Conservation (phyloP, 2,888 invertebrate genomes). For the Leptopilina myrica region DNA sequence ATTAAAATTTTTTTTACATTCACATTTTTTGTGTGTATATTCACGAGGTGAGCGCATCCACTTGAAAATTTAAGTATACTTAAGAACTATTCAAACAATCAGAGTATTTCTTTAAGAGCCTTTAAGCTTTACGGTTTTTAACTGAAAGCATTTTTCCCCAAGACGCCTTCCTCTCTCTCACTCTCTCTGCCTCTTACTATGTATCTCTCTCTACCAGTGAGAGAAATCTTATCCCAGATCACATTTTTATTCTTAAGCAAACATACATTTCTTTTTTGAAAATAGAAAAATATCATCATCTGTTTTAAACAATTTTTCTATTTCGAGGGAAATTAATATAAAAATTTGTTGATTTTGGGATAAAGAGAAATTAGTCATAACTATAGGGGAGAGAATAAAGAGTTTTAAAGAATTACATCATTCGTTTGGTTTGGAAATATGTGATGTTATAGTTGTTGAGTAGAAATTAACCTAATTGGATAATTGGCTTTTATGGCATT, state of each 20-base stretch:
- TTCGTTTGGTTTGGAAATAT: no score
- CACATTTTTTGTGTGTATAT: not conserved
- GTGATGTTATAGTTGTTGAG: no score
- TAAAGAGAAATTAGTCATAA: no score
- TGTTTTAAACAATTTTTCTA: not conserved
- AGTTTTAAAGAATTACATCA: no score
- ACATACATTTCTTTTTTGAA: slow-evolving; percentile 10
- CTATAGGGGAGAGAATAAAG: no score
- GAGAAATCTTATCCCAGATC: slow-evolving; percentile 27
- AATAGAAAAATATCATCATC: not conserved
- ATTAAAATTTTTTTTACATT: not conserved
- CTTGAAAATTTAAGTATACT: slow-evolving; percentile 31
- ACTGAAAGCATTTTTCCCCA: slow-evolving; percentile 13
- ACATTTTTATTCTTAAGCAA: slow-evolving; percentile 8
- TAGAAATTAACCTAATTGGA: not conserved
- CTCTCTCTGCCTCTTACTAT: no score
- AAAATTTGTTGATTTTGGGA: not conserved
- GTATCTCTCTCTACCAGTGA: not conserved
- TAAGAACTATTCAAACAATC: slow-evolving; percentile 39
- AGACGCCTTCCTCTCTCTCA: not conserved
- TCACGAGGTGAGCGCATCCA: slow-evolving; percentile 16
- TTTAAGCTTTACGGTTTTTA: slow-evolving; percentile 20
- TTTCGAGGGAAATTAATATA: not conserved
- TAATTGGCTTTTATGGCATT: no score
- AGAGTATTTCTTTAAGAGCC: slow-evolving; percentile 34